Evolutionary conservation across 2,888 invertebrate genomes (phyloP).

Genomic region (Sylvicola fuscatus): DNA sequence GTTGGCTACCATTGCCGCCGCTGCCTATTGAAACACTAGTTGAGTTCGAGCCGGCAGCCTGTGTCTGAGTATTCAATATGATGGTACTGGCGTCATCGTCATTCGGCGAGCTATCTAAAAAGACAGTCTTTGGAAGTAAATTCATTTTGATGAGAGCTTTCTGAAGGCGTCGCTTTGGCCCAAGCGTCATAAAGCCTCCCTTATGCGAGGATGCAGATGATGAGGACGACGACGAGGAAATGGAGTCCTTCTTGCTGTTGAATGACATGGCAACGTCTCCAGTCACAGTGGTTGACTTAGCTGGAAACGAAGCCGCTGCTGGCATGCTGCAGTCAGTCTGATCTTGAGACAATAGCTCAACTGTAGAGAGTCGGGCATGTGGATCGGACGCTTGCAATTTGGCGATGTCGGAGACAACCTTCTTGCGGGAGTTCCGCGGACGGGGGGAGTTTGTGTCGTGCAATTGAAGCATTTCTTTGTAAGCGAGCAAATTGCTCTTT

Average conservation of each 20-base stretch:
- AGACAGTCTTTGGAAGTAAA: slow-evolving; percentile 63
- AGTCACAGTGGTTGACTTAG: slow-evolving; percentile 16
- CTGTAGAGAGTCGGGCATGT: slow-evolving; percentile 42
- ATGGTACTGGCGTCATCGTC: slow-evolving; percentile 20
- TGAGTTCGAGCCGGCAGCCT: slow-evolving; percentile 25
- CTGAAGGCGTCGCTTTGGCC: slow-evolving; percentile 63
- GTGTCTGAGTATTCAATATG: slow-evolving; percentile 2
- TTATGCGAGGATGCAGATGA: slow-evolving; percentile 35
- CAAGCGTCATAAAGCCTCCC: slow-evolving; percentile 77
- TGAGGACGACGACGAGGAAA: slow-evolving; percentile 27
- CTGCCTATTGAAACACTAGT: slow-evolving; percentile 25
- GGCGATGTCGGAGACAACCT: slow-evolving; percentile 36
- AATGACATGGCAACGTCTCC: background rate
- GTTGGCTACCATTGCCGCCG: background rate
- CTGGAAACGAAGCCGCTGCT: slow-evolving; percentile 29
- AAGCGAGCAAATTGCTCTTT: slow-evolving; percentile 86
- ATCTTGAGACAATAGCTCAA: slow-evolving; percentile 33
- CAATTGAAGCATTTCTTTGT: slow-evolving; percentile 38
- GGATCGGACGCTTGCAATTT: slow-evolving; percentile 18
- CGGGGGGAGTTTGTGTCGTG: slow-evolving; percentile 34
- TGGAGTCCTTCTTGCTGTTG: slow-evolving; percentile 1
- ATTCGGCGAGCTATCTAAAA: slow-evolving; percentile 9
- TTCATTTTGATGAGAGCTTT: slow-evolving; percentile 80
- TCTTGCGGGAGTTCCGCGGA: slow-evolving; percentile 33
- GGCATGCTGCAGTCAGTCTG: slow-evolving; percentile 21